These are phyloP conservation scores for Cydia splendana DNA, from an alignment of 1,140 invertebrate species.

Conservation along the genomic window DNA sequence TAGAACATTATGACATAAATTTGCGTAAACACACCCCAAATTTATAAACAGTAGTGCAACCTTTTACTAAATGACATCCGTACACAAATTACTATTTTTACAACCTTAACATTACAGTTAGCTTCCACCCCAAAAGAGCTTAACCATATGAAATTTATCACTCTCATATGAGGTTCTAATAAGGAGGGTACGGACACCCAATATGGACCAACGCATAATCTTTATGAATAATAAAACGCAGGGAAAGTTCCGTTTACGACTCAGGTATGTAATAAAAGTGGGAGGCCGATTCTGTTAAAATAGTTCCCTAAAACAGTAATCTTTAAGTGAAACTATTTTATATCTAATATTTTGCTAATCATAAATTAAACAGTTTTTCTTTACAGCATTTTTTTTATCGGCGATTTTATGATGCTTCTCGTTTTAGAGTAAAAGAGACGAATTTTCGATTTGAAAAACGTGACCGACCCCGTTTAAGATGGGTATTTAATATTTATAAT, in stretches of 20 bases:
- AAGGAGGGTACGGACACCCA: background rate
- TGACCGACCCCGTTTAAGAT: no score
- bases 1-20: no score
- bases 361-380: no score
- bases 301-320: no score
- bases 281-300: background rate
- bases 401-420: no score
- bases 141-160: background rate
- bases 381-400: no score
- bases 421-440: no score
- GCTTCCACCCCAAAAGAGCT: background rate
- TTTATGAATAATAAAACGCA: constrained; percentile 13
- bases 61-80: background rate
- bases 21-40: background rate
- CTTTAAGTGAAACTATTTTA: no score
- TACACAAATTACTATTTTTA: background rate
- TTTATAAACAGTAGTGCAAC: background rate
- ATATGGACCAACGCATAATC: constrained; percentile 1
- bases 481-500: no score
- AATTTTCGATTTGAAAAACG: no score
- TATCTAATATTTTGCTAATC: no score
- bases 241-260: background rate
- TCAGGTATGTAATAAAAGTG: background rate
- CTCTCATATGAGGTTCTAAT: background rate
- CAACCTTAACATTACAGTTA: background rate